These are phyloP conservation scores for Phaenicophaeus curvirostris DNA, from an alignment of 2,797 vertebrate species.

Conservation along the genomic window DNA sequence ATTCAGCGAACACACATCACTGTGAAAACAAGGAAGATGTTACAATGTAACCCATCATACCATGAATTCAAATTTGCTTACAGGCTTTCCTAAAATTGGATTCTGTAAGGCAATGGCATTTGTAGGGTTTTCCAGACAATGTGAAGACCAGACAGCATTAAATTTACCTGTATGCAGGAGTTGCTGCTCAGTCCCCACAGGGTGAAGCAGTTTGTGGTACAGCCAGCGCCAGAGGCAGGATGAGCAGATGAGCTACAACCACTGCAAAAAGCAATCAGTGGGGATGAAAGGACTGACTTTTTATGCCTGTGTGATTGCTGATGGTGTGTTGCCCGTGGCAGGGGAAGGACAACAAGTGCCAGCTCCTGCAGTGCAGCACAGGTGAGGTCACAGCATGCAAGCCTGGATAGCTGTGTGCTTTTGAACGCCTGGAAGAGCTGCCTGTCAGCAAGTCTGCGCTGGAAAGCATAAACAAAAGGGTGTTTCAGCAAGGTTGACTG, in stretches of 20 bases:
- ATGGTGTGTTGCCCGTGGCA: neutral
- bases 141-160: neutral
- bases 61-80: fast-evolving
- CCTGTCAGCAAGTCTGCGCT: conserved; percentile 77
- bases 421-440: conserved; percentile 40
- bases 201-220: conserved; percentile 57
- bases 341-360: neutral
- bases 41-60: neutral
- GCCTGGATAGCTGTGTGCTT: conserved; percentile 78
- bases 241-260: conserved; percentile 71
- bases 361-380: conserved; percentile 5
- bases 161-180: conserved; percentile 77
- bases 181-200: conserved; percentile 74
- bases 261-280: conserved; percentile 57
- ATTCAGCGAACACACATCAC: neutral
- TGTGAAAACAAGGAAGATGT: neutral
- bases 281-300: neutral
- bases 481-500: neutral
- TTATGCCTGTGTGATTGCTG: conserved; percentile 61
- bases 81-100: neutral
- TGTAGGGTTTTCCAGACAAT: neutral
- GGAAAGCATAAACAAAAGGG: neutral
- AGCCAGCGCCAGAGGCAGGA: conserved; percentile 70
- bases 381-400: neutral
- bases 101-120: neutral